Evolutionary conservation across 2,113 vertebrate genomes (phyloP), one percentile per base, ranked within the genome.

Genomic region (Geococcyx californianus): DNA sequence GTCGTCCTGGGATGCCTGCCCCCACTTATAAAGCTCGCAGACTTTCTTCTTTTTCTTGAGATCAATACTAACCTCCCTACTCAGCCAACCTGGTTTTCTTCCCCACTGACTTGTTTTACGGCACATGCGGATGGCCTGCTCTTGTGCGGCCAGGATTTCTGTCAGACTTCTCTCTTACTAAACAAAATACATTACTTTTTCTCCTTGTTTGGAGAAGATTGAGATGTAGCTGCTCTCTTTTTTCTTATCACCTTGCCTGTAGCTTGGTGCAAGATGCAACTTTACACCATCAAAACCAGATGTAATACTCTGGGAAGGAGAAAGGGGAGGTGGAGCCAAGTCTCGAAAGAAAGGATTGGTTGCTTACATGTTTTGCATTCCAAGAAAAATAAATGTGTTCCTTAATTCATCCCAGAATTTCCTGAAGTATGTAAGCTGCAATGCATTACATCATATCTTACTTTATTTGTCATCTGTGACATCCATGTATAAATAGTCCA

Each of bases 351-450:
- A 86, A 78, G 36, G 69, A 60, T 87, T 79, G 58, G 62, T 95
- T 95, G 66, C 86, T 84, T 87, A 90, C 86, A 87, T 90, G 85
- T 92, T 96, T 95, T 87, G 94, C 92, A 94, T 95, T 97, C 96
- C 94, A 97, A 92, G 95, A 97, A 97, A 95, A 96, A 93, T 9
- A 89, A 92, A 87, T 75, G 80, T 81, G 80, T 82, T 93, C 76
- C 51, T 55, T 94, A 91, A 93, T 91, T 95, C 83, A 94, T 90
- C 42, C 40, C 79, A 93, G 88, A 92, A 89, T 94, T 96, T 95
- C 95, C 95, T 96, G 93, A 89, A 79, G 45, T 77, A 79, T 92
- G 74, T 91, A 54, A 83, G 16, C 52, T 93, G 74, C 80, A 80
- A 60, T n/a, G 52, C 28, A 68, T 95, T 95, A 77, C 90, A 93